Base-by-base conservation (phyloP, 2,797 vertebrate genomes). In the Rhabdophis nuchalis region DNA sequence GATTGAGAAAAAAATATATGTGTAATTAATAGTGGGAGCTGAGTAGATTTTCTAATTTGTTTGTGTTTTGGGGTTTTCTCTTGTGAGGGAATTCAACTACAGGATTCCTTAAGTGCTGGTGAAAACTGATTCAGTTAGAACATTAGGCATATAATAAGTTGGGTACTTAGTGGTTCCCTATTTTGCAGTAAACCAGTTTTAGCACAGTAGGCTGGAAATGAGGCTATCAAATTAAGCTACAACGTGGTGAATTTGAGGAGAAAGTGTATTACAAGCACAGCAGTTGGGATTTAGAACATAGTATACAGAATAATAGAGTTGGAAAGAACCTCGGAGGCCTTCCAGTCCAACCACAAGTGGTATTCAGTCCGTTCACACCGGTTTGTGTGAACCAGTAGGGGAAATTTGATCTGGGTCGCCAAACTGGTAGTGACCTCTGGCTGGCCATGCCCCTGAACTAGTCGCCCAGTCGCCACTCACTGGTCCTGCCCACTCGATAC, bases 1-100 rank as follows among this genome's bases (percentile, higher is more conserved):
- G 20, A 72, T 36, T 72, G 16, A 8, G 13, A 2, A 0, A 6
- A 36, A 3, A 1, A 8, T 18, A 36, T 5, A 3, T 7, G 2
- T 32, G 8, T 72, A 36, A 72, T 72, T 77, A 77, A 41, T 41
- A 77, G 68, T 23, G 32, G 68, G 18, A 8, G 8, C 68, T 77
- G 68, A 77, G 18, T 23, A 41, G 18, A 36, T 36, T 77, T 77
- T 77, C 32, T 77, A 77, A 77, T 72, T 72, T 41, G 18, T 77
- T 77, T 77, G 68, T 77, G 18, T 23, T 41, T 77, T 41, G 32
- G 18, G 72, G 64, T 68, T 68, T 32, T 32, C 64, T 68, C 14
- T 32, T 68, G 64, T 1, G 18, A 23, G 41, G 36, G 32, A 77
- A 41, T 77, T 77, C 72, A 77, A 77, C 36, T 3, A 23, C 72